phyloP scores from a whole-genome alignment of 2,888 invertebrate genomes.

The Endotricha flammealis region DNA sequence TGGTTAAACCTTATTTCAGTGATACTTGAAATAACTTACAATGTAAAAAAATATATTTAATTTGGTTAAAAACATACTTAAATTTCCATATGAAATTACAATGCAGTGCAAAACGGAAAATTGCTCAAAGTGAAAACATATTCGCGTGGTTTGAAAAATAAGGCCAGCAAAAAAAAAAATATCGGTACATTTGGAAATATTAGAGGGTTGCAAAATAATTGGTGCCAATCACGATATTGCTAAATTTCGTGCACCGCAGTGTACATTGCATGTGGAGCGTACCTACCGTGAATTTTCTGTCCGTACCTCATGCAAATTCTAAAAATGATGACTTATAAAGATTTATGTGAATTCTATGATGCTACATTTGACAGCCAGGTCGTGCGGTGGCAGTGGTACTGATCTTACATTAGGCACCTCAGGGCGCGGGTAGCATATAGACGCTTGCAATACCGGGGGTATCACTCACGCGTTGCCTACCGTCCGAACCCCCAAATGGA shows the following conservation, averaged over 20 bases:
- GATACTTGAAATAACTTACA: no score
- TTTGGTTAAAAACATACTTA: background rate
- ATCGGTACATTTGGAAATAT: background rate
- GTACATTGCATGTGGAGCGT: slow-evolving; percentile 20
- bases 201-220: slow-evolving; percentile 21
- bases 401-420: no score
- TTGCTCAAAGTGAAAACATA: no score
- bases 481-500: no score
- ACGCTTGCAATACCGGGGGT: no score
- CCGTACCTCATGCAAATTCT: slow-evolving; percentile 22
- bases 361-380: no score
- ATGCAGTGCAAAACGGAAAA: background rate
- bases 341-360: background rate
- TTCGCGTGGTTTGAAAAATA: background rate
- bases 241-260: slow-evolving; percentile 25
- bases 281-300: slow-evolving; percentile 9
- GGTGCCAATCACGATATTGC: slow-evolving; percentile 29
- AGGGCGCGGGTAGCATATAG: no score
- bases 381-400: no score
- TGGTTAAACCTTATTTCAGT: no score
- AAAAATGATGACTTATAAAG: background rate
- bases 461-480: no score
- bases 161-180: background rate
- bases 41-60: background rate
- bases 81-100: slow-evolving; percentile 4